Base-by-base conservation (phyloP, 2,797 vertebrate genomes). In the Macrochelys suwanniensis region DNA sequence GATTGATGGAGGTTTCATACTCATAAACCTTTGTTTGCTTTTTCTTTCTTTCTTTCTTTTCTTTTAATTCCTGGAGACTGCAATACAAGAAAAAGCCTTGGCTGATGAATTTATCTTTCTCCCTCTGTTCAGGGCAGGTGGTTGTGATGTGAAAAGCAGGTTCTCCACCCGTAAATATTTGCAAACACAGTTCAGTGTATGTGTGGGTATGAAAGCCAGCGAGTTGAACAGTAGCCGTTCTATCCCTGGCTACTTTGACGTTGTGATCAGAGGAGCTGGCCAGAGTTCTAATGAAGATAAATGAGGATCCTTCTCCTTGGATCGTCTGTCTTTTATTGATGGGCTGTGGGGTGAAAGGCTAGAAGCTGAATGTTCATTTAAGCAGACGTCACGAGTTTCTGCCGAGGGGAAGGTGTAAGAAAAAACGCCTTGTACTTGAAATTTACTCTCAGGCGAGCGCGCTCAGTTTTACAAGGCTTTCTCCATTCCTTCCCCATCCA, bases 271-370 rank as follows among this genome's bases (percentile, higher is more conserved):
- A 96, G 97, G 96, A 96, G 97, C 96, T 96, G 97, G 96, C 97
- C 96, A 31, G 94, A 95, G 97, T 96, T 97, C 95, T 98, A 98
- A 98, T 98, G 98, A 98, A 98, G 98, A 98, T 97, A 96, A 97
- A 98, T 98, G 97, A 93, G 86, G 45, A 84, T 90, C 88, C 94
- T 91, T 89, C 95, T 94, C 96, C 94, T 89, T 85, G 84, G 11
- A 94, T 96, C 97, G 65, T 92, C 94, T 85, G 59, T 95, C 90
- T 94, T 95, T 98, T 98, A 98, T 98, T 98, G 98, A 98, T 98
- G 98, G 97, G 97, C 94, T 96, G 80, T 0, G 85, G 97, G 98
- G 98, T 97, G 97, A 98, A 97, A 97, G 98, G 97, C 96, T 97
- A 97, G 97, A 96, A 97, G 97, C 97, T 97, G 98, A 97, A 95